These are phyloP conservation scores for Poecilus cupreus DNA, from an alignment of 2,888 invertebrate genomes.

Conservation along the genomic window DNA sequence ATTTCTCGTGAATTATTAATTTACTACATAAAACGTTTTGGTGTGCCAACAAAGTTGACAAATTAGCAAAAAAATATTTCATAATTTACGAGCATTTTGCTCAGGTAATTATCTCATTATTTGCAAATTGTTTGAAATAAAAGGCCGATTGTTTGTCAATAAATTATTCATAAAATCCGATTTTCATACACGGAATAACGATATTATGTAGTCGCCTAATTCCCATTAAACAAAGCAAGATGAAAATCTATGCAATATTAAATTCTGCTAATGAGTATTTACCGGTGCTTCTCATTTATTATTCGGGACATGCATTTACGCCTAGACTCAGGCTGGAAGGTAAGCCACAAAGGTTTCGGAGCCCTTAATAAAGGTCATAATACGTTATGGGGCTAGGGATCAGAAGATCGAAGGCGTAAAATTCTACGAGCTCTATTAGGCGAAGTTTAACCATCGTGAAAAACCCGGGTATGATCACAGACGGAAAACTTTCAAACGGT, in stretches of 20 bases:
- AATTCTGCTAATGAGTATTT: constrained; percentile 27
- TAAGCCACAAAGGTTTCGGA: constrained; percentile 13
- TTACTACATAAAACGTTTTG: no score
- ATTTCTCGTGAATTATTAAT: no score
- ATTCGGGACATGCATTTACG: constrained; percentile 35
- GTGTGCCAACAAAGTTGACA: no score
- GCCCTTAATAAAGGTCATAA: constrained; percentile 48
- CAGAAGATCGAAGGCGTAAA: constrained; percentile 43
- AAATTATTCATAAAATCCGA: constrained; percentile 13
- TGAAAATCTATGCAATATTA: constrained; percentile 27
- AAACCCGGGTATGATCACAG: neutral
- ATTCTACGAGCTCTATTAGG: constrained; percentile 44
- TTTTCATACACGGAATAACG: constrained; percentile 5
- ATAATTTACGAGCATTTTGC: no score
- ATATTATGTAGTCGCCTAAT: neutral
- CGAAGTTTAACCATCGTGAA: constrained; percentile 5
- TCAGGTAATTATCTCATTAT: neutral
- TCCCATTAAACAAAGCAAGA: constrained; percentile 2
- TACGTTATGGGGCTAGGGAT: constrained; percentile 20
- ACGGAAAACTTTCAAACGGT: constrained; percentile 1
- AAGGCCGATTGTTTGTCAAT: neutral
- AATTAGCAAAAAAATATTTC: no score
- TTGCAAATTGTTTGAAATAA: neutral
- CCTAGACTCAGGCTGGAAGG: neutral
- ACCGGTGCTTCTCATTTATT: constrained; percentile 23